These are phyloP conservation scores for Bombus terrestris DNA, from an alignment of 1,140 invertebrate genomes.

Conservation along the genomic window DNA sequence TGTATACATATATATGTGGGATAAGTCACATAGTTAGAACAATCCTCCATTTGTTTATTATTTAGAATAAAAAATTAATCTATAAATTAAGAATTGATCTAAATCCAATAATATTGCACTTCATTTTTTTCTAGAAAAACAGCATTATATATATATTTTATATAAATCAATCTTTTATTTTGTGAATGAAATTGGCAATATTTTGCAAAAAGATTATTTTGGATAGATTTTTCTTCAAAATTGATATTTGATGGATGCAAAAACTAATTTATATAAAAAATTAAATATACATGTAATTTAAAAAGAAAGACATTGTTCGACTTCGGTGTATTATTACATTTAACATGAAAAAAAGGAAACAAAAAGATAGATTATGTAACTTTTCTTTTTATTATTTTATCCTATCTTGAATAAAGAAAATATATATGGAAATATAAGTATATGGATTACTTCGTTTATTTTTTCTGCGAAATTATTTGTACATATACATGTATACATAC, in stretches of 20 bases:
- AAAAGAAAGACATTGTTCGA: too few species aligned
- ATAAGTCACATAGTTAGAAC: slow-evolving; percentile 2
- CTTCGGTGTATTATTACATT: too few species aligned
- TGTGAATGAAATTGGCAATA: not conserved
- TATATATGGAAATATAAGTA: not conserved
- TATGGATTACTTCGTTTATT: slow-evolving; percentile 15
- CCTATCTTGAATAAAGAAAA: not conserved
- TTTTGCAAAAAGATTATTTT: not conserved
- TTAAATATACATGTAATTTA: too few species aligned
- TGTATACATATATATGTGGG: not conserved
- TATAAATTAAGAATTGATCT: too few species aligned
- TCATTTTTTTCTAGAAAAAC: not conserved
- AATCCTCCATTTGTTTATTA: not conserved
- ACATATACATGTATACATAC: slow-evolving; percentile 39
- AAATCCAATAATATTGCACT: not conserved
- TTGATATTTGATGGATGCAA: not conserved
- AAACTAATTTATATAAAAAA: too few species aligned
- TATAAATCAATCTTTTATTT: not conserved
- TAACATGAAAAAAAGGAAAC: not conserved
- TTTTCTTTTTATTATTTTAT: slow-evolving; percentile 4
- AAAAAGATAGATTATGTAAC: not conserved
- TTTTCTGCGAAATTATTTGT: slow-evolving; percentile 60
- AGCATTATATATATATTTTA: not conserved
- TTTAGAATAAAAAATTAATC: not conserved
- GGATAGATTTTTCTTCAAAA: not conserved